Conservation (phyloP, 1,140 invertebrate species). For the Lasioglossum albipes region DNA sequence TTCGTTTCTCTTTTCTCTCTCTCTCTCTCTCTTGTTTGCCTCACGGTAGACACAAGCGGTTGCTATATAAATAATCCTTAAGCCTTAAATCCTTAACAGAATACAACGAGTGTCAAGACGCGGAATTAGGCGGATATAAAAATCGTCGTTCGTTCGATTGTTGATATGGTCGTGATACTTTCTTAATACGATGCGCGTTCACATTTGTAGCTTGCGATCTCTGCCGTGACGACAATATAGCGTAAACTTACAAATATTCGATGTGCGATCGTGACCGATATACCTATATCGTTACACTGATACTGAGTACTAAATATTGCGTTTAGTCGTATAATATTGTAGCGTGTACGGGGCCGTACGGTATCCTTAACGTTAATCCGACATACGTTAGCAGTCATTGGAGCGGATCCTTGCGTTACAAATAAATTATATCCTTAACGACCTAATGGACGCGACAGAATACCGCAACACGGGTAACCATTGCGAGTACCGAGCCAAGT, state of each 20-base stretch:
- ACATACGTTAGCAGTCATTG: conserved; percentile 46
- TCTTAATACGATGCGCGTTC: conserved; percentile 60
- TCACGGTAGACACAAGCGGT: conserved; percentile 22
- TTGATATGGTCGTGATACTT: conserved; percentile 69
- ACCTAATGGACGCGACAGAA: conserved; percentile 64
- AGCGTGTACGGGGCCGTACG: conserved; percentile 53
- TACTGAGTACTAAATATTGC: conserved; percentile 65
- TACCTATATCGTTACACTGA: conserved; percentile 59
- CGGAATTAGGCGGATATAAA: conserved; percentile 51
- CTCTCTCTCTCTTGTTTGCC: too few species aligned
- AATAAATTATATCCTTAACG: conserved; percentile 68
- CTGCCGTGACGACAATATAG: conserved; percentile 33
- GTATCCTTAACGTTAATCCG: conserved; percentile 41
- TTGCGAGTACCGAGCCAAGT: conserved; percentile 31
- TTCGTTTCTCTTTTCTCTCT: background rate
- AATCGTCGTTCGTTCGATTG: conserved; percentile 42
- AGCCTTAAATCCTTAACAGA: conserved; percentile 48
- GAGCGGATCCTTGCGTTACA: conserved; percentile 56
- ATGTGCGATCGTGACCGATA: conserved; percentile 56
- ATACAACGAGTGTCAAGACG: conserved; percentile 36
- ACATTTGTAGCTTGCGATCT: conserved; percentile 28
- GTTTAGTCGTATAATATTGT: conserved; percentile 60
- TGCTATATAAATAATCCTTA: conserved; percentile 63
- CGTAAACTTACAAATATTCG: conserved; percentile 61
- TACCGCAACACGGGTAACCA: conserved; percentile 55